phyloP scores from a whole-genome alignment of 1,140 invertebrate species.

The Lerema accius region DNA sequence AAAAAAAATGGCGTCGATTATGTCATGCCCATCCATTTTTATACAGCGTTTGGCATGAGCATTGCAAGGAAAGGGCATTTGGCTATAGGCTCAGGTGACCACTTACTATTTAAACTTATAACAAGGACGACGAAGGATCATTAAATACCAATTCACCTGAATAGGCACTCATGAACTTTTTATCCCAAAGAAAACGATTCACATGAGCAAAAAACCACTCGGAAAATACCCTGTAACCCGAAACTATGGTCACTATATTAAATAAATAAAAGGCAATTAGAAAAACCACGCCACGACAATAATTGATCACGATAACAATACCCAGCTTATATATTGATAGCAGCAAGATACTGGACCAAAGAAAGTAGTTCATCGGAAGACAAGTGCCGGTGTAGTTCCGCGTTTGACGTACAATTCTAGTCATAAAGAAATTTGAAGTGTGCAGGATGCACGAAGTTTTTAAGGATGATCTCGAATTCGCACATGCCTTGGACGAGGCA shows the following conservation, averaged over 20 bases:
- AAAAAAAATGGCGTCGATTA: too few relatives aligned
- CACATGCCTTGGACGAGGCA: constrained; percentile 59
- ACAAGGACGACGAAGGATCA: too few relatives aligned
- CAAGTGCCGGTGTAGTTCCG: not conserved
- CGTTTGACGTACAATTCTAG: not conserved
- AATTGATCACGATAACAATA: not conserved
- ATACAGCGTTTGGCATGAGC: too few relatives aligned
- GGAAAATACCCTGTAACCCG: not conserved
- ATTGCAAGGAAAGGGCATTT: too few relatives aligned
- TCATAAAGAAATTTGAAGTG: not conserved
- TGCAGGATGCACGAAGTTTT: constrained; percentile 42
- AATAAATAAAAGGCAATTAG: constrained; percentile 4
- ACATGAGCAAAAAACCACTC: too few relatives aligned
- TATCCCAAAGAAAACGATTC: too few relatives aligned
- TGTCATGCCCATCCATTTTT: too few relatives aligned
- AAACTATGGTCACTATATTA: not conserved
- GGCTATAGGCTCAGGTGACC: too few relatives aligned
- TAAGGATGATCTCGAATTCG: constrained; percentile 49
- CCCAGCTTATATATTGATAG: not conserved
- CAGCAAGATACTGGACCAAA: not conserved
- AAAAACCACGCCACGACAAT: not conserved
- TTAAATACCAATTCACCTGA: too few relatives aligned
- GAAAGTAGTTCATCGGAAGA: not conserved
- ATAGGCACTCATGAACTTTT: too few relatives aligned
- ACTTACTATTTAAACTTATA: too few relatives aligned